Evolutionary conservation across 2,113 vertebrate species (phyloP).

Genomic region (Catharus fuscescens): DNA sequence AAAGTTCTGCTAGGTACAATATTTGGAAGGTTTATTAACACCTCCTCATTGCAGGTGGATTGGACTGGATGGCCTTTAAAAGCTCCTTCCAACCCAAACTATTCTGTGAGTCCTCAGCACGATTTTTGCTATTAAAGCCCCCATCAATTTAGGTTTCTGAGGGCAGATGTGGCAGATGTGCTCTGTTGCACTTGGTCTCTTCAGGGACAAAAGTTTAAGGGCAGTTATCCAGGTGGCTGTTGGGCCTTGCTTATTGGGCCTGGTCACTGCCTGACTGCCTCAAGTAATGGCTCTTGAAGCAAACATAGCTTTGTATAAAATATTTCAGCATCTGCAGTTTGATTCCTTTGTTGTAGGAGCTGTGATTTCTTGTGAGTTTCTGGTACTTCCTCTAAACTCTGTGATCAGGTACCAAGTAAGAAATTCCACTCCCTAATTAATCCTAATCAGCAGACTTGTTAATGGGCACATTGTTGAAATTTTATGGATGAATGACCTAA

Average conservation of each 20-base stretch:
- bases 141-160: not conserved
- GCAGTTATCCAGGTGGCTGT: not conserved
- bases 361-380: not conserved
- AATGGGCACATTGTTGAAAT: not conserved
- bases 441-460: slow-evolving; percentile 13
- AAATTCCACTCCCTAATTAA: slow-evolving; percentile 3
- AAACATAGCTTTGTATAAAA: not conserved
- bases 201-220: not conserved
- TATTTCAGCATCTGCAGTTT: not conserved
- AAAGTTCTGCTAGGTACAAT: not conserved
- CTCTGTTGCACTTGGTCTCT: not conserved
- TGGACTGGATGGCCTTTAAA: not conserved
- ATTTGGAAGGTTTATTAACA: not conserved
- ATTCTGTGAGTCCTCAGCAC: not conserved
- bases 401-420: not conserved
- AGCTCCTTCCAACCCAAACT: not conserved
- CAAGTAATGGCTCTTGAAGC: not conserved
- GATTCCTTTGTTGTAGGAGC: not conserved
- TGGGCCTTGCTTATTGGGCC: accelerated
- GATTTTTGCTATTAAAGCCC: not conserved
- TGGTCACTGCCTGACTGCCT: not conserved
- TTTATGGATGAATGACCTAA: not conserved
- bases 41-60: not conserved
- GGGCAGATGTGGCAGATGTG: not conserved
- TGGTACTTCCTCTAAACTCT: not conserved